phyloP scores from a whole-genome alignment of 2,888 invertebrate species.

The Parasteatoda lunata region DNA sequence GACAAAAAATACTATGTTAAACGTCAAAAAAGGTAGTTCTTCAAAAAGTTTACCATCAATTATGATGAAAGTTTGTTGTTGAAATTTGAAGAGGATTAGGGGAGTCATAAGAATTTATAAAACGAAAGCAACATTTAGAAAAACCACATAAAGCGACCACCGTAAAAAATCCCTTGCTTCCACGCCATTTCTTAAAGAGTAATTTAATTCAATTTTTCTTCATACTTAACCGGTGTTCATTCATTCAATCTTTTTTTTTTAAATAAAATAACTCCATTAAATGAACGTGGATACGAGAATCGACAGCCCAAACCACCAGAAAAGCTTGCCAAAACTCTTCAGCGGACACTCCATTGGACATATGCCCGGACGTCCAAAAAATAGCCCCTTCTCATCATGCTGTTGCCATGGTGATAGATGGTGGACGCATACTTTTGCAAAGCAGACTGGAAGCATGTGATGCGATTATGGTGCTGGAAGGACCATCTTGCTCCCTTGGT shows the following conservation, averaged over 20 bases:
- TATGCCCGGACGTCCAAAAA: slow-evolving; percentile 29
- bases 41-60: too few relatives aligned
- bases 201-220: slow-evolving; percentile 3
- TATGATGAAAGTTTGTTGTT: too few relatives aligned
- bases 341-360: slow-evolving; percentile 43
- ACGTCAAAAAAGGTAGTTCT: too few relatives aligned
- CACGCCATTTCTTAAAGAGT: background rate
- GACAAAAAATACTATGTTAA: too few relatives aligned
- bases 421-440: slow-evolving; percentile 28
- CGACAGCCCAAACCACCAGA: slow-evolving; percentile 26
- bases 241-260: background rate
- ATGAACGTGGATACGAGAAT: background rate
- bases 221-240: background rate
- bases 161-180: background rate
- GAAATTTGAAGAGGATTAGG: too few relatives aligned
- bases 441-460: slow-evolving; percentile 42
- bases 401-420: slow-evolving; percentile 65
- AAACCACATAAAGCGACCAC: too few relatives aligned
- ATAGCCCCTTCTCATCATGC: slow-evolving; percentile 39
- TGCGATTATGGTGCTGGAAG: slow-evolving; percentile 43
- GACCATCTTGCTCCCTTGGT: slow-evolving; percentile 47
- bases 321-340: slow-evolving; percentile 58
- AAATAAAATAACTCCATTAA: background rate
- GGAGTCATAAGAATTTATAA: too few relatives aligned
- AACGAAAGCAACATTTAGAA: too few relatives aligned